These are phyloP conservation scores for Anomalospiza imberbis DNA, from an alignment of 2,797 vertebrate genomes.

Conservation along the genomic window DNA sequence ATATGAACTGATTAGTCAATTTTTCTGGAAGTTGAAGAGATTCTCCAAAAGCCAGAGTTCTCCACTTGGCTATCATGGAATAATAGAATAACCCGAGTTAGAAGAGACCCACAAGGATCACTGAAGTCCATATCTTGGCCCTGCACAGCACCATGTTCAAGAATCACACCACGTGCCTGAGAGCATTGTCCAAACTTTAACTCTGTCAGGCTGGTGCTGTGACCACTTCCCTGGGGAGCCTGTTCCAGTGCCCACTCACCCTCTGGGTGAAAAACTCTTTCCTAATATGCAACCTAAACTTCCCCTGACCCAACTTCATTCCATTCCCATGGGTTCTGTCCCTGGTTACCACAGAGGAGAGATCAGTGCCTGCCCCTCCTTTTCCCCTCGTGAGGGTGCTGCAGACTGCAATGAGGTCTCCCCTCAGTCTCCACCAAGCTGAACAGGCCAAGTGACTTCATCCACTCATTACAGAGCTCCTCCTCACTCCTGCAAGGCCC, in stretches of 20 bases:
- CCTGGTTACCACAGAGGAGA: background rate
- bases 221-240: background rate
- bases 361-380: too few relatives aligned
- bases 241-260: background rate
- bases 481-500: background rate
- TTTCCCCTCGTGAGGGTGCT: fast-evolving
- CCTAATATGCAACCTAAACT: background rate
- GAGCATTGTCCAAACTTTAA: background rate
- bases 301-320: background rate
- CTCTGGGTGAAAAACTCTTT: background rate
- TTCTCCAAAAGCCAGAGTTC: background rate
- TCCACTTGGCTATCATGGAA: background rate
- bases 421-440: background rate
- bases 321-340: background rate
- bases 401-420: background rate
- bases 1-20: background rate
- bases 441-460: background rate
- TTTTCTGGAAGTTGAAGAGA: background rate
- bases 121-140: background rate
- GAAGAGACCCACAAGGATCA: background rate
- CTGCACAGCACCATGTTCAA: background rate
- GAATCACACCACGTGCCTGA: background rate
- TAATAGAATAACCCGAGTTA: background rate
- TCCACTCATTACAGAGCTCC: fast-evolving
- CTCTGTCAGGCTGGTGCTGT: background rate